A percentile compares a stretch with the other conserved stretches of the same genome.
Evolutionary conservation across 64 coral and sea anemone genomes (phyloP).

Genomic region (Stylophora pistillata): DNA sequence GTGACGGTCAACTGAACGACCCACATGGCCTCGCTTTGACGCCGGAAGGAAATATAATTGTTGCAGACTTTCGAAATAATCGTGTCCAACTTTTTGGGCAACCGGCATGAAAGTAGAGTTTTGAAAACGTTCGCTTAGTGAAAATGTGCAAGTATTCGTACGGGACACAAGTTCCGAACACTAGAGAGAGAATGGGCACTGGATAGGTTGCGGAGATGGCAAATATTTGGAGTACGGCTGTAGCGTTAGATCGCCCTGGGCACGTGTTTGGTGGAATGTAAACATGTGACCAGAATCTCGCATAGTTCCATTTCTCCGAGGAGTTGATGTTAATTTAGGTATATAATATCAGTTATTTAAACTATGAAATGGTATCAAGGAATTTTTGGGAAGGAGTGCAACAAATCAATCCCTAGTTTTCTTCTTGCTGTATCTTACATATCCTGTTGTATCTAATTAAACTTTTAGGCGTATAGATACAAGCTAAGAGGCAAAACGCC

Average conservation of each 20-base stretch:
- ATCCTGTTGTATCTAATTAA: too few species aligned
- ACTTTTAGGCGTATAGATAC: too few species aligned
- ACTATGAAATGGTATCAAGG: not conserved
- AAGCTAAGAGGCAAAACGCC: too few species aligned
- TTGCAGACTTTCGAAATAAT: constrained; percentile 98
- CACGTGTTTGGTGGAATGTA: not conserved
- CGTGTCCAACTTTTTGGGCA: constrained; percentile 84
- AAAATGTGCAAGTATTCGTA: not conserved
- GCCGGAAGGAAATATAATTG: constrained; percentile 87
- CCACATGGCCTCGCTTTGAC: constrained; percentile 94
- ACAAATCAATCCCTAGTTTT: too few species aligned
- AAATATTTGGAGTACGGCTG: not conserved
- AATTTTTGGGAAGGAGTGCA: too few species aligned
- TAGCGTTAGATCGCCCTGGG: not conserved
- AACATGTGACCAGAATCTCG: not conserved
- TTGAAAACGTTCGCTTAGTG: not conserved
- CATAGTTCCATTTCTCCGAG: not conserved
- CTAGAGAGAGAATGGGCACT: not conserved
- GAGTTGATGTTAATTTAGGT: not conserved
- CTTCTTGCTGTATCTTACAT: too few species aligned
- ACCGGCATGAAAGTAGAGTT: constrained; percentile 30
- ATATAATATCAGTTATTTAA: not conserved
- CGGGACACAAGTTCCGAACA: not conserved
- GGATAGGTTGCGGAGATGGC: not conserved
- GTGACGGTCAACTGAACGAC: constrained; percentile 96